Base-by-base conservation (phyloP, 2,113 vertebrate genomes). In the Cyphomyrus discorhynchus region DNA sequence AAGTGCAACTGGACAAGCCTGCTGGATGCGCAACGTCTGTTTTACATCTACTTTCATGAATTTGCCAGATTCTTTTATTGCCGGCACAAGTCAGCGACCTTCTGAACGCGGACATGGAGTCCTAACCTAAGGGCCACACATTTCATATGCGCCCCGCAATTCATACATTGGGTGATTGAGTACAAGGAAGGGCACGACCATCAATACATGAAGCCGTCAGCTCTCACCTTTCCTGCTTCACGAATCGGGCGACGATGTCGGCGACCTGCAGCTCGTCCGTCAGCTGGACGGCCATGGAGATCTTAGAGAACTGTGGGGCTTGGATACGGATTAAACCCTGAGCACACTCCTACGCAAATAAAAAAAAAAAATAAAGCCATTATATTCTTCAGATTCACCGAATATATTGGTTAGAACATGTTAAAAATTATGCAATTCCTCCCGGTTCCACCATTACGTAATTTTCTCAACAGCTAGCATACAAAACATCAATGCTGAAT, bases 211-310 rank as follows among this genome's bases (percentile, higher is more conserved):
- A 4, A 0, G 3, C 1, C 35, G 17, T 19, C 74, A 7, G 35
- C 13, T 24, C 89, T 82, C 95, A 99, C 98, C 97, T 97, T 93
- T 98, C 97, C 93, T 98, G 97, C 95, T 95, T 98, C 94, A 98
- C 97, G 93, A 99, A 99, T 90, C 98, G 97, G 91, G 96, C 95
- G 85, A 99, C 95, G 17, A 99, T 93, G 92, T 99, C 98, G 52
- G 96, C 92, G 0, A 98, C 98, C 96, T 96, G 97, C 89, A 99
- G 93, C 47, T 99, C 97, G 93, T 97, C 98, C 0, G 98, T 99
- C 88, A 99, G 96, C 95, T 99, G 97, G 90, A 99, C 95, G 27
- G 96, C 98, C 98, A 99, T 99, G 91, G 98, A 99, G 93, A 98
- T 96, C 95, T 98, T 99, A 0, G 95, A 97, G 95, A 99, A 98